Conservation (phyloP, 2,888 invertebrate species). For the Pristionchus mayeri region DNA sequence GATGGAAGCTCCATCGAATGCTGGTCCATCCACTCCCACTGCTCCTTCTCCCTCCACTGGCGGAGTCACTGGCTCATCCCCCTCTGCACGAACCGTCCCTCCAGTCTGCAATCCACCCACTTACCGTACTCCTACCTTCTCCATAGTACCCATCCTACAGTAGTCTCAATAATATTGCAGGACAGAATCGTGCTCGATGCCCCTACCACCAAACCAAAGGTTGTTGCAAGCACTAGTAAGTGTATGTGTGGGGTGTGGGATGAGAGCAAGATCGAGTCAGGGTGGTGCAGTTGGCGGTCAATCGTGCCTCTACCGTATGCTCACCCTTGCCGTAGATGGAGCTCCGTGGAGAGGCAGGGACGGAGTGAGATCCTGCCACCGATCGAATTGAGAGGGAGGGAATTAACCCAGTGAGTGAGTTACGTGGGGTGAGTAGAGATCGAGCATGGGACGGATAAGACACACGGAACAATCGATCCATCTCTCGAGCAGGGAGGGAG, state of each 20-base stretch:
- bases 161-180: not conserved
- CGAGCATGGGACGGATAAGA: not conserved
- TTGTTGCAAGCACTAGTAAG: not conserved
- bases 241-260: not conserved
- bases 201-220: conserved; percentile 1
- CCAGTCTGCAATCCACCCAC: conserved; percentile 48
- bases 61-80: conserved; percentile 41
- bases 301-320: not conserved
- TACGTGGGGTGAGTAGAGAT: not conserved
- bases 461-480: not conserved
- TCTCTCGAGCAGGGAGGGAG: not conserved
- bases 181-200: not conserved
- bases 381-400: not conserved
- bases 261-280: not conserved
- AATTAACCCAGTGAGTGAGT: not conserved
- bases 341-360: not conserved
- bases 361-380: conserved; percentile 11
- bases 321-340: not conserved
- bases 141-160: not conserved
- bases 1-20: conserved; percentile 8
- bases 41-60: conserved; percentile 39
- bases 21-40: conserved; percentile 7
- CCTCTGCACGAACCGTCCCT: conserved; percentile 45
- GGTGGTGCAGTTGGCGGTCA: not conserved
- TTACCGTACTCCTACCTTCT: not conserved